Conservation (phyloP, 2,797 vertebrate species). For the Sebastolobus altivelis region DNA sequence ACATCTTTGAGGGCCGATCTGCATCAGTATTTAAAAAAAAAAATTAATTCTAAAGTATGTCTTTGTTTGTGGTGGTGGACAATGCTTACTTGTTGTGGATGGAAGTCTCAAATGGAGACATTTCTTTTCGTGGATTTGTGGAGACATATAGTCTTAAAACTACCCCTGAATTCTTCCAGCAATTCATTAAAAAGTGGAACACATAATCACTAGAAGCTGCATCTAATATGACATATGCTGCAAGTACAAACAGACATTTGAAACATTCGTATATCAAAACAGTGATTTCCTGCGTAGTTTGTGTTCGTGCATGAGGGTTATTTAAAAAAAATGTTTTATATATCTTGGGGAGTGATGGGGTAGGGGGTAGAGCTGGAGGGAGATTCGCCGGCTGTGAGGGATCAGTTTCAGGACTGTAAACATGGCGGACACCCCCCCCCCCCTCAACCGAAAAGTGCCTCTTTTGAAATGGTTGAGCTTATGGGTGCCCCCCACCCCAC, state of each 20-base stretch:
- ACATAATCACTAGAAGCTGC: slow-evolving; percentile 17
- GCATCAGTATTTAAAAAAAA: background rate
- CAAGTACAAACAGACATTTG: slow-evolving; percentile 35
- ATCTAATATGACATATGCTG: slow-evolving; percentile 10
- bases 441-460: slow-evolving; percentile 49
- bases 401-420: slow-evolving; percentile 80
- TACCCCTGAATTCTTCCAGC: background rate
- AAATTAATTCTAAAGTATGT: background rate
- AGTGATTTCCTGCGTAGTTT: slow-evolving; percentile 49
- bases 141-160: background rate
- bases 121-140: background rate
- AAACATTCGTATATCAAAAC: slow-evolving; percentile 46
- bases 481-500: slow-evolving; percentile 31
- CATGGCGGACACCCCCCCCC: slow-evolving; percentile 35
- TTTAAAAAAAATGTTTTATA: background rate
- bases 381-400: slow-evolving; percentile 65
- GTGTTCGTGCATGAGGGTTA: background rate
- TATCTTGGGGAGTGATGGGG: background rate
- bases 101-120: background rate
- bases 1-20: background rate
- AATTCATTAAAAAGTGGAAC: slow-evolving; percentile 14
- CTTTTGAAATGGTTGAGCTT: slow-evolving; percentile 72
- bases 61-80: background rate
- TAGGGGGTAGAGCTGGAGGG: slow-evolving; percentile 22
- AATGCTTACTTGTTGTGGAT: background rate